Evolutionary conservation across 1,140 invertebrate species (phyloP).

Genomic region (Drosophila pandora): DNA sequence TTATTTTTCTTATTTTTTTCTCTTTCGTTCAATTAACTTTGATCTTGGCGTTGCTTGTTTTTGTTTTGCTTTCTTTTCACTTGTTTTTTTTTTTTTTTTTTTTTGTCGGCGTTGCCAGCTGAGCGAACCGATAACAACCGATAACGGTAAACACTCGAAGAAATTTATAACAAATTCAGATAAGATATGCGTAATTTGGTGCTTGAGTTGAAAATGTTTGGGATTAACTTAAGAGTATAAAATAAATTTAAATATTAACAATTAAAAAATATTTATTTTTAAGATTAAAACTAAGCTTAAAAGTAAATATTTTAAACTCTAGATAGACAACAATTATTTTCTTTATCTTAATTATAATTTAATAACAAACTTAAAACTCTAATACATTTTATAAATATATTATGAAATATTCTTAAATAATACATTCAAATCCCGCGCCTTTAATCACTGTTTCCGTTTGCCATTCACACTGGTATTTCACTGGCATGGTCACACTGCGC

Average conservation of each 20-base stretch:
- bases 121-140: conserved; percentile 1
- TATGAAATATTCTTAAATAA: neutral
- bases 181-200: neutral
- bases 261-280: neutral
- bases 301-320: too few relatives aligned
- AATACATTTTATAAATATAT: too few relatives aligned
- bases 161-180: neutral
- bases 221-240: neutral
- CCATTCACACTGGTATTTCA: neutral
- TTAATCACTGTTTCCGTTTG: neutral
- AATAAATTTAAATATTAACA: neutral
- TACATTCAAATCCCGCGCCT: neutral
- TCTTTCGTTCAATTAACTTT: conserved; percentile 2
- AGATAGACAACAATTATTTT: too few relatives aligned
- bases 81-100: neutral
- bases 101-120: conserved; percentile 1
- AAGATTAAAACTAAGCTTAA: neutral
- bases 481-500: neutral
- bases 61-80: neutral
- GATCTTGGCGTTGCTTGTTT: conserved; percentile 2
- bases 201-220: neutral
- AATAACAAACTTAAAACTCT: too few relatives aligned
- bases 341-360: too few relatives aligned
- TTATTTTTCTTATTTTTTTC: neutral
- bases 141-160: neutral